phyloP scores from a whole-genome alignment of 2,888 invertebrate species.

The Campoplex capitator region DNA sequence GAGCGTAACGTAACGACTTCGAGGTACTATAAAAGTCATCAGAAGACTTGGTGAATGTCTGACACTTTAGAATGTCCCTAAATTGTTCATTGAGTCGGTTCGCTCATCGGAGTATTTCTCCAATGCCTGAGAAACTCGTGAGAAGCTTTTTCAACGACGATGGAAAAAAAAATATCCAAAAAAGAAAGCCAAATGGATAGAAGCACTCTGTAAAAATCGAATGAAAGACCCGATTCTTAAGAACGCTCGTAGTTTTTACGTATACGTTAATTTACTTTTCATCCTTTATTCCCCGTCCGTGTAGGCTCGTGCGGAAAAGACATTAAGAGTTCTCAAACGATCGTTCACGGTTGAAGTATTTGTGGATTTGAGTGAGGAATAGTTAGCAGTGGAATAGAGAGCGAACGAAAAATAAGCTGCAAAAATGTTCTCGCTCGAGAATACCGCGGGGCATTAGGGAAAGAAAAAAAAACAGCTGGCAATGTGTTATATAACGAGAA shows the following conservation, averaged over 20 bases:
- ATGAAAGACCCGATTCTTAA: conserved; percentile 29
- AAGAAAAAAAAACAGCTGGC: conserved; percentile 24
- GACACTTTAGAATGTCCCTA: conserved; percentile 43
- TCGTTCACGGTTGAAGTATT: conserved; percentile 56
- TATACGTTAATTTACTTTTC: conserved; percentile 37
- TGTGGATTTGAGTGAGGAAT: conserved; percentile 16
- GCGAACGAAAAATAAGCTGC: not conserved
- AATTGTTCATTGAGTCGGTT: conserved; percentile 48
- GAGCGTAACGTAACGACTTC: conserved; percentile 48
- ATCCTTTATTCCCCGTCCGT: conserved; percentile 20
- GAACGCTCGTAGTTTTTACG: conserved; percentile 39
- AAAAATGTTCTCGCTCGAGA: conserved; percentile 10
- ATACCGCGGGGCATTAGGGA: not conserved
- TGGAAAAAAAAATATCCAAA: not conserved
- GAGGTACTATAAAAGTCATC: conserved; percentile 42
- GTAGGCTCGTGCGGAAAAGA: conserved; percentile 38
- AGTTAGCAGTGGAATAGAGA: not conserved
- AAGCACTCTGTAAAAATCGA: conserved; percentile 35
- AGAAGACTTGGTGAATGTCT: conserved; percentile 31
- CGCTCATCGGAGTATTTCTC: conserved; percentile 7
- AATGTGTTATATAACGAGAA: conserved; percentile 48
- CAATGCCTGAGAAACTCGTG: conserved; percentile 11
- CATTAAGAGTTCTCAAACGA: conserved; percentile 55
- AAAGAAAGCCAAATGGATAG: conserved; percentile 2
- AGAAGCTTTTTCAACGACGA: not conserved